phyloP scores from a whole-genome alignment of 2,113 vertebrate species.

The Motacilla alba region DNA sequence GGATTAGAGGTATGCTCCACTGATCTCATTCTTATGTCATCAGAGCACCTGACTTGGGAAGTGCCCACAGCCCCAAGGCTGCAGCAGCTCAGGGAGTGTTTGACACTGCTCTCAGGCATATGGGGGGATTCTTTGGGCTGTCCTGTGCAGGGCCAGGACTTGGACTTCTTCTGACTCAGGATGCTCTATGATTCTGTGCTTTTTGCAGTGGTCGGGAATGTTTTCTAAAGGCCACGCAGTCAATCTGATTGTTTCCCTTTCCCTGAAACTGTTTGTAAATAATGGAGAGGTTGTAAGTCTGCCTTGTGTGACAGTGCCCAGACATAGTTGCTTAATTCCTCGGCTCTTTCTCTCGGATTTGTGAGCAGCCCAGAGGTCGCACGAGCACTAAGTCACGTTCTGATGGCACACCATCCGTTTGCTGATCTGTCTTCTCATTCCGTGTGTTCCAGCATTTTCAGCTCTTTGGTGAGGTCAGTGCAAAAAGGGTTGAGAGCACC shows the following conservation, averaged over 20 bases:
- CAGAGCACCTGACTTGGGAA: not conserved
- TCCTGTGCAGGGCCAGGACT: fast-evolving
- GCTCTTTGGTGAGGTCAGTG: not conserved
- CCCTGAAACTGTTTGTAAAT: not conserved
- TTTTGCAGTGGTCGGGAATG: not conserved
- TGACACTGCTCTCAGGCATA: fast-evolving
- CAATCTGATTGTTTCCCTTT: not conserved
- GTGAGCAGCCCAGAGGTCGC: not conserved
- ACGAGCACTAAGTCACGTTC: not conserved
- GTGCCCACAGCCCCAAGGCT: not conserved
- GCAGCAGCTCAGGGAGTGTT: not conserved
- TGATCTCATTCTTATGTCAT: not conserved
- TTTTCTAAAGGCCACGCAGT: not conserved
- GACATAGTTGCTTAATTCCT: not conserved
- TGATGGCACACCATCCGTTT: not conserved
- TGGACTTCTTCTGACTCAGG: not conserved
- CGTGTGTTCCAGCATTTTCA: fast-evolving
- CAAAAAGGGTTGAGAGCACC: fast-evolving
- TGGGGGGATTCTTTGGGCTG: not conserved
- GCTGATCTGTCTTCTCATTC: not conserved
- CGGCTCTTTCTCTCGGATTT: not conserved
- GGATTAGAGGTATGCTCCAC: not conserved
- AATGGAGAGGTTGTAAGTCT: not conserved
- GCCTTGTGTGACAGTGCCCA: not conserved
- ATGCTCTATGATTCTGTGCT: not conserved